phyloP scores from a whole-genome alignment of 1,140 invertebrate species.

The Mya arenaria region DNA sequence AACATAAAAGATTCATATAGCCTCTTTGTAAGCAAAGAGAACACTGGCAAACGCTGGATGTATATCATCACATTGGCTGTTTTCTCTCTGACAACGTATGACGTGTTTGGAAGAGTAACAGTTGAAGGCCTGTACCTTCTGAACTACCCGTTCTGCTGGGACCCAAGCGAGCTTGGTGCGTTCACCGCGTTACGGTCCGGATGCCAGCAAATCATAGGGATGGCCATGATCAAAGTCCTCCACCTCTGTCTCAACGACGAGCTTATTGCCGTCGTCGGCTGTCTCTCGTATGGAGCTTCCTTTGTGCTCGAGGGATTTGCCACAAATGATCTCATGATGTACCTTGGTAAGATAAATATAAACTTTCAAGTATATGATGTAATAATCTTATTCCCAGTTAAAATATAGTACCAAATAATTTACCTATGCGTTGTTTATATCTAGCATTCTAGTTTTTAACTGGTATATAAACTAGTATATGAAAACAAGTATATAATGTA shows the following conservation, averaged over 20 bases:
- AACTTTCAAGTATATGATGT: too few species aligned
- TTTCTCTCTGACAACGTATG: conserved; percentile 12
- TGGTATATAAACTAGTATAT: too few species aligned
- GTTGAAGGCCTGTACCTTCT: conserved; percentile 11
- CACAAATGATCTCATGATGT: conserved; percentile 29
- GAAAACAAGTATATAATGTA: too few species aligned
- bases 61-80: neutral
- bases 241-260: conserved; percentile 33
- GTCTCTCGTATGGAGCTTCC: conserved; percentile 3
- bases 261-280: conserved; percentile 12
- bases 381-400: too few species aligned
- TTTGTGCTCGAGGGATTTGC: conserved; percentile 19
- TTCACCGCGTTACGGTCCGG: conserved; percentile 1
- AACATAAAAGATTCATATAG: conserved; percentile 17
- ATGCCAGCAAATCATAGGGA: conserved; percentile 29
- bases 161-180: neutral
- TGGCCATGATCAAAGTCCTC: conserved; percentile 12
- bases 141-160: conserved; percentile 25
- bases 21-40: neutral
- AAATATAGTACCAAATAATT: too few species aligned
- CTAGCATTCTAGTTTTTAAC: too few species aligned
- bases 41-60: conserved; percentile 33
- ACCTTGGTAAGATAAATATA: neutral
- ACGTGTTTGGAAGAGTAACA: neutral
- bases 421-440: too few species aligned